Percentiles rank a stretch among this genome's conserved stretches.
Evolutionary conservation across 2,113 vertebrate species (phyloP).

Genomic region (Callochromis pleurospilus): DNA sequence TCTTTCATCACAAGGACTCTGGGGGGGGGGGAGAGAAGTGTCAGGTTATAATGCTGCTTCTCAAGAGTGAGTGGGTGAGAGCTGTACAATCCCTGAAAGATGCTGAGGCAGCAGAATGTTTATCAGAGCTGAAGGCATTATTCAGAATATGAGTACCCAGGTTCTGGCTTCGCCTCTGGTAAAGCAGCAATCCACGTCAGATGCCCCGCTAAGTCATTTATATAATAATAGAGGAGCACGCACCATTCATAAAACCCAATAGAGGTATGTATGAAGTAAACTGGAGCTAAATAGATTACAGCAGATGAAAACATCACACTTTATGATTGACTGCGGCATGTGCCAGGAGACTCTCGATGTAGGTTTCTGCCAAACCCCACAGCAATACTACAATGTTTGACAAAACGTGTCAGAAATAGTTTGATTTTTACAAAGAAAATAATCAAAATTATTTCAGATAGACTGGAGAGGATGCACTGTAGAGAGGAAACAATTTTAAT

Average conservation of each 20-base stretch:
- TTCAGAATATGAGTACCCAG: slow-evolving; percentile 49
- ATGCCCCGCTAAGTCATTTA: slow-evolving; percentile 59
- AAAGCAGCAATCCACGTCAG: slow-evolving; percentile 24
- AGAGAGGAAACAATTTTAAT: background rate
- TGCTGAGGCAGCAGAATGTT: slow-evolving; percentile 71
- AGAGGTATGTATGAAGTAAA: slow-evolving; percentile 34
- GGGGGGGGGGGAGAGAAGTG: slow-evolving; percentile 22
- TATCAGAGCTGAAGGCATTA: slow-evolving; percentile 67
- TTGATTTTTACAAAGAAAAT: background rate
- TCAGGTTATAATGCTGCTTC: slow-evolving; percentile 46
- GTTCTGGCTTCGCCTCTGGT: slow-evolving; percentile 41
- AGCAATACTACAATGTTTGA: background rate
- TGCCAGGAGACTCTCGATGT: slow-evolving; percentile 5
- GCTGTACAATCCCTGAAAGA: slow-evolving; percentile 45
- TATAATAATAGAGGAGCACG: slow-evolving; percentile 30
- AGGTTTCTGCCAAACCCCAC: background rate
- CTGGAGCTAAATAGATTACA: slow-evolving; percentile 50
- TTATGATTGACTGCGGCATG: slow-evolving; percentile 21
- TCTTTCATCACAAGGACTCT: slow-evolving; percentile 55
- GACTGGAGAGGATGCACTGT: background rate
- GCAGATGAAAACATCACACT: slow-evolving; percentile 47
- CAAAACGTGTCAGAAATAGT: slow-evolving; percentile 3
- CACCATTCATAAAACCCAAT: slow-evolving; percentile 49
- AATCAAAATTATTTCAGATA: background rate
- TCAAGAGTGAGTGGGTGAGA: slow-evolving; percentile 49